Evolutionary conservation across 2,797 vertebrate species (phyloP).

Genomic region (Falco concolor): DNA sequence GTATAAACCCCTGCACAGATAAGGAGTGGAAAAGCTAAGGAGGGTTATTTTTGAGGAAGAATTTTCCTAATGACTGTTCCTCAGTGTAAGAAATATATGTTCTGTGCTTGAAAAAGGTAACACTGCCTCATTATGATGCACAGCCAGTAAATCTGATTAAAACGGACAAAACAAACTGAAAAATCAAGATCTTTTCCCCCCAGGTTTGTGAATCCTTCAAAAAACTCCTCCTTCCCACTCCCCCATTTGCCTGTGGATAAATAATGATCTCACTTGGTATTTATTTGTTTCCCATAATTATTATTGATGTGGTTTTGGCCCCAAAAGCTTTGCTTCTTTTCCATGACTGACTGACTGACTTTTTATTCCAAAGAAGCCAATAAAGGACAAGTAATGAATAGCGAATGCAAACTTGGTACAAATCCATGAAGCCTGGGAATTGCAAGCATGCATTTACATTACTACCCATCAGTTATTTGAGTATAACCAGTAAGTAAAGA

Average conservation of each 20-base stretch:
- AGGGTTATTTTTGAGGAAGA: neutral
- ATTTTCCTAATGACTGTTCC: neutral
- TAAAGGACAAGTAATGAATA: neutral
- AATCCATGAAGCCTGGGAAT: neutral
- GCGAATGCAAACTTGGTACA: neutral
- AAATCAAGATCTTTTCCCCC: neutral
- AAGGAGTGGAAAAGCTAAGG: neutral
- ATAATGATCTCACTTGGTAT: neutral
- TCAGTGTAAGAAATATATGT: neutral
- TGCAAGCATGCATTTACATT: neutral
- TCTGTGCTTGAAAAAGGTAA: neutral
- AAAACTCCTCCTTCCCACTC: neutral
- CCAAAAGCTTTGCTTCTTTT: neutral
- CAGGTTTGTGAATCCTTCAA: neutral
- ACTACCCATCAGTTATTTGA: neutral
- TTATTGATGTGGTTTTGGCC: neutral
- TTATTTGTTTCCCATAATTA: neutral
- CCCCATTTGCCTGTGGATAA: neutral
- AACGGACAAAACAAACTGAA: neutral
- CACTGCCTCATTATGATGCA: neutral
- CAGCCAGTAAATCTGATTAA: neutral
- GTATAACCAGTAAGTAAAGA: neutral
- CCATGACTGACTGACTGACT: neutral
- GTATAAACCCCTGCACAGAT: neutral
- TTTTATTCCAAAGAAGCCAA: neutral